Evolutionary conservation across 2,113 vertebrate species (phyloP).

Genomic region (Ia io): DNA sequence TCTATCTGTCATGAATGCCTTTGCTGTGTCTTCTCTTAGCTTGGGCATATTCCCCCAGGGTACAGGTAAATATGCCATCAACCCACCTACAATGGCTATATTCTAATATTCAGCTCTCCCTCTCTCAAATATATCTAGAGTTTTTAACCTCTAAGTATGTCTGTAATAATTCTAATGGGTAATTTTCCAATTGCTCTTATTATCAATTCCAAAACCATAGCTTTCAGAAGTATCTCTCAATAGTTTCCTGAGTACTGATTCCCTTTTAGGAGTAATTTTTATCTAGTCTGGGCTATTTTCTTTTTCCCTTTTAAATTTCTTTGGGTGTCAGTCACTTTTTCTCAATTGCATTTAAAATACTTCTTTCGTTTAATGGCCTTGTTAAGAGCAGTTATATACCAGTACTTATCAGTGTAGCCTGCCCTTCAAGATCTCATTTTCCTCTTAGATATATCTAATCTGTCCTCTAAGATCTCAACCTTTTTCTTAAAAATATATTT

Average conservation of each 20-base stretch:
- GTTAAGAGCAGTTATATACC: constrained; percentile 35
- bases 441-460: constrained; percentile 30
- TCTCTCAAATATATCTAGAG: neutral
- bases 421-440: constrained; percentile 42
- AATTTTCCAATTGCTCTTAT: neutral
- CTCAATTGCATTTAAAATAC: constrained; percentile 37
- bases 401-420: constrained; percentile 24
- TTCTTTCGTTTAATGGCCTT: constrained; percentile 32
- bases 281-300: neutral
- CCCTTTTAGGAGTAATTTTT: neutral
- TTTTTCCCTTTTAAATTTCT: neutral
- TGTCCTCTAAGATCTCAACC: constrained; percentile 22
- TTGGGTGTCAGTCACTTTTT: neutral
- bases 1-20: neutral
- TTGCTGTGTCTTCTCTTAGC: neutral
- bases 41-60: neutral
- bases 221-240: neutral
- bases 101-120: neutral
- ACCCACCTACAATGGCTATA: neutral
- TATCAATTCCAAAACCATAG: neutral
- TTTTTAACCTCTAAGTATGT: neutral
- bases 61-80: neutral
- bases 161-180: neutral
- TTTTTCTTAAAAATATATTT: constrained; percentile 27
- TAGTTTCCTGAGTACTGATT: neutral